Conservation (phyloP, 2,888 invertebrate species). For the Lithophane socia region DNA sequence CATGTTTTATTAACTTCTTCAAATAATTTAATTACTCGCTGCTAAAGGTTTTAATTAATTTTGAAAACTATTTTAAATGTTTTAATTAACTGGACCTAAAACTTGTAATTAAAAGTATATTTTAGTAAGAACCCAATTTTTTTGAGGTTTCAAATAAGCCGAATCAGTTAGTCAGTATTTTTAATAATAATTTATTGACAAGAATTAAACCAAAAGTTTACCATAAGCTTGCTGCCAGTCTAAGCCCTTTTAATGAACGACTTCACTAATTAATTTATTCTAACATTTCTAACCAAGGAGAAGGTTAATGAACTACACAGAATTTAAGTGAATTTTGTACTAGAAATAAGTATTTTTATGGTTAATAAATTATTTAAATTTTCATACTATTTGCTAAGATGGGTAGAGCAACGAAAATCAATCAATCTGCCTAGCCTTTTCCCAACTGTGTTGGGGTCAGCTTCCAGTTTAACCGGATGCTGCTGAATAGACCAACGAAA, state of each 20-base stretch:
- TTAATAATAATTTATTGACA: constrained; percentile 18
- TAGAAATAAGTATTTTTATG: not conserved
- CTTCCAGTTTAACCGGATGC: no score
- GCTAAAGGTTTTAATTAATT: not conserved
- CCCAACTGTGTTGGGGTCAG: no score
- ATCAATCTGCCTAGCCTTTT: no score
- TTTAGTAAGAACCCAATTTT: not conserved
- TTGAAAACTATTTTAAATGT: not conserved
- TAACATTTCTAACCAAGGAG: not conserved
- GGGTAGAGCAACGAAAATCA: no score
- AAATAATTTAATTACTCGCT: not conserved
- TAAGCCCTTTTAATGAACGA: constrained; percentile 24
- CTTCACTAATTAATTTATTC: constrained; percentile 20
- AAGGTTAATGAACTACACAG: not conserved
- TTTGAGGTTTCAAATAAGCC: not conserved
- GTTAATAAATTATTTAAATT: not conserved
- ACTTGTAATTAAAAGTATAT: not conserved
- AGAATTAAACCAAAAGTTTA: constrained; percentile 9
- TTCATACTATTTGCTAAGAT: not conserved
- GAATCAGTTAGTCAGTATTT: constrained; percentile 15
- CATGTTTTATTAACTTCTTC: not conserved
- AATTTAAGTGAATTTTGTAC: constrained; percentile 18
- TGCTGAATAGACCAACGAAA: no score
- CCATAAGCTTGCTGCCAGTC: not conserved
- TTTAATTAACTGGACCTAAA: not conserved